Evolutionary conservation across 2,113 vertebrate genomes (phyloP), one percentile per base, ranked within the genome.

Genomic region (Gymnorhina tibicen): DNA sequence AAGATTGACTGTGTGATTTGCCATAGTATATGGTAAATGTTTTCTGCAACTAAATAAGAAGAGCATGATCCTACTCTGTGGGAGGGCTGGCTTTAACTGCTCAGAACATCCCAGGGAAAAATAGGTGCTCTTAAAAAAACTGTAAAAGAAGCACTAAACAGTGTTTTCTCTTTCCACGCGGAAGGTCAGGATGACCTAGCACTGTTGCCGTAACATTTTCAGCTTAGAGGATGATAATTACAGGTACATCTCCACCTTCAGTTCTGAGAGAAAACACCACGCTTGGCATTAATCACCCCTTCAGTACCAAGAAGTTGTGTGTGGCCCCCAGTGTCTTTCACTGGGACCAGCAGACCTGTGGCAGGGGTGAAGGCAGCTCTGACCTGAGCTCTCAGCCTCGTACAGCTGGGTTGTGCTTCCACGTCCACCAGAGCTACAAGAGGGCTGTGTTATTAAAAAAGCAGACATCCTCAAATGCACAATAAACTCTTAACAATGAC

Each of bases 171-270:
- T 95, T 91, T 80, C 30, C 30, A 26, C 1, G 0, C 11, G 5
- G 81, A 92, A 94, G 96, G 96, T 95, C 95, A 93, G 73, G 95
- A 81, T 13, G 93, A 98, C 96, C 97, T 76, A 76, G 83, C 42
- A 33, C 68, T 85, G 23, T 39, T 92, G 52, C 7, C 0, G 63
- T 95, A 93, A 91, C 41, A 70, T 77, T 87, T 92, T 95, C 82
- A 70, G 88, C 58, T 81, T 56, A 11, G 66, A 35, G 9, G 4
- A 69, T 6, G 33, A 83, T 94, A 95, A 96, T 96, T 93, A 85
- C 67, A 96, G 92, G 91, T 94, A 80, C 55, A 66, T 93, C 95
- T 87, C 84, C 56, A 92, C 63, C 66, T 87, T 76, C 60, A 62
- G 75, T 19, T 64, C 50, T 10, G 33, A 79, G 32, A 82, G 53